phyloP scores from a whole-genome alignment of 37 sponge, comb jelly and placozoan genomes.

The Haliclona indistincta region DNA sequence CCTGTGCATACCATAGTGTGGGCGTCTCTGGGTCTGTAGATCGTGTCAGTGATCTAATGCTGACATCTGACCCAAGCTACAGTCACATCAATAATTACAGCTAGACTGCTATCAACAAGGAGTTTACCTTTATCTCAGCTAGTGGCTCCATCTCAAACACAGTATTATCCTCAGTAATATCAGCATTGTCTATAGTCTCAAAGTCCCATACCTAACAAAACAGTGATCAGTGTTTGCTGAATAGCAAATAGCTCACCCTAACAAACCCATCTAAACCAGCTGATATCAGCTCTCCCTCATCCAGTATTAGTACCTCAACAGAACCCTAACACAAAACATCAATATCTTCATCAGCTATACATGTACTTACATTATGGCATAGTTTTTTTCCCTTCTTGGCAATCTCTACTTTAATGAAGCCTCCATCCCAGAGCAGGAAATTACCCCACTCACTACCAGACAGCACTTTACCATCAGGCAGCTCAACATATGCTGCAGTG shows the following conservation, averaged over 20 bases:
- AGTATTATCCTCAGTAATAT: conserved; percentile 93
- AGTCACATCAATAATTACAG: not conserved
- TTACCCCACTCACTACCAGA: conserved; percentile 99
- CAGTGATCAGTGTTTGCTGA: not conserved
- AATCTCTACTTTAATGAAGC: conserved; percentile 96
- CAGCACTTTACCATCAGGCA: conserved; percentile 98
- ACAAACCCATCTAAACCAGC: conserved; percentile 93
- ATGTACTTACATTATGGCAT: conserved; percentile 85
- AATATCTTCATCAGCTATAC: not conserved
- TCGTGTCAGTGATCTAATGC: conserved; percentile 70
- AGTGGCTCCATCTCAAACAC: conserved; percentile 96
- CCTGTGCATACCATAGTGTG: conserved; percentile 95
- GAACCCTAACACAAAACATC: conserved; percentile 58
- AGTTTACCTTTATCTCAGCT: conserved; percentile 82
- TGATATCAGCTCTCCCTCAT: conserved; percentile 98
- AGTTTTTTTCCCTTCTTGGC: conserved; percentile 85
- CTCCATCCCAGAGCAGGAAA: conserved; percentile 99
- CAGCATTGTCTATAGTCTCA: conserved; percentile 98
- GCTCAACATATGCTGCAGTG: conserved; percentile 88
- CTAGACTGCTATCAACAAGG: not conserved
- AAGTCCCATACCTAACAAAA: conserved; percentile 93
- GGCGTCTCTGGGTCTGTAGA: conserved; percentile 81
- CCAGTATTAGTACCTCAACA: conserved; percentile 89
- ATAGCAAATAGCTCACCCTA: conserved; percentile 46
- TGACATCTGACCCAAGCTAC: conserved; percentile 77